Percentiles rank a stretch among this genome's conserved stretches.
Conservation (phyloP, 2,113 vertebrate genomes). For the Pomatostomus ruficeps region DNA sequence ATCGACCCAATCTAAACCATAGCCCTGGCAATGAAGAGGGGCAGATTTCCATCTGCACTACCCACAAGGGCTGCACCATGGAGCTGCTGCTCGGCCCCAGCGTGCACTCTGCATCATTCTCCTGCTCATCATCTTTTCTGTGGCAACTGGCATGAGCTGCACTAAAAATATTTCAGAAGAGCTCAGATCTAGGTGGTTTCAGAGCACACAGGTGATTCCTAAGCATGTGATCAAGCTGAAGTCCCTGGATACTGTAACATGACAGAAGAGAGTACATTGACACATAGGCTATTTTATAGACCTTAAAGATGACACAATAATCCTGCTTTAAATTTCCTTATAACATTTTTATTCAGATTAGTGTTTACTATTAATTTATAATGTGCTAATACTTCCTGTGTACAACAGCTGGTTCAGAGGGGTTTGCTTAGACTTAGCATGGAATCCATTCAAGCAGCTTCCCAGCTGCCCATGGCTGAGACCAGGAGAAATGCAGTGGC, state of each 20-base stretch:
- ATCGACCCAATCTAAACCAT: not conserved
- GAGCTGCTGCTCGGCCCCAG: not conserved
- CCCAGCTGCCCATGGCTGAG: not conserved
- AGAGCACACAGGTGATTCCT: not conserved
- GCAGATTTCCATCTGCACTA: not conserved
- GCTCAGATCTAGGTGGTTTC: not conserved
- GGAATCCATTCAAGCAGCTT: not conserved
- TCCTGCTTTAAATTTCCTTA: not conserved
- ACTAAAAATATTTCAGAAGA: not conserved
- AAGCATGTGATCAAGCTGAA: not conserved
- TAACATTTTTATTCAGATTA: not conserved
- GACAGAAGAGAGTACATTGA: accelerated
- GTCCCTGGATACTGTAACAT: not conserved
- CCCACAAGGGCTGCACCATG: not conserved
- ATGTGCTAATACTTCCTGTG: not conserved
- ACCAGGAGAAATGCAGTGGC: not conserved
- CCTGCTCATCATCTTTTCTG: not conserved
- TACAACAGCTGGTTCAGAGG: not conserved
- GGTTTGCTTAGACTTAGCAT: not conserved
- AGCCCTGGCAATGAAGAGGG: not conserved
- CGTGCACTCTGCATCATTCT: not conserved
- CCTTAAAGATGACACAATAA: not conserved
- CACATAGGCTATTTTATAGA: not conserved
- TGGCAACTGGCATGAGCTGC: not conserved
- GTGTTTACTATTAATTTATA: not conserved